These are phyloP conservation scores for Acanthurus leucopareius DNA, from an alignment of 2,797 vertebrate species.

Conservation along the genomic window DNA sequence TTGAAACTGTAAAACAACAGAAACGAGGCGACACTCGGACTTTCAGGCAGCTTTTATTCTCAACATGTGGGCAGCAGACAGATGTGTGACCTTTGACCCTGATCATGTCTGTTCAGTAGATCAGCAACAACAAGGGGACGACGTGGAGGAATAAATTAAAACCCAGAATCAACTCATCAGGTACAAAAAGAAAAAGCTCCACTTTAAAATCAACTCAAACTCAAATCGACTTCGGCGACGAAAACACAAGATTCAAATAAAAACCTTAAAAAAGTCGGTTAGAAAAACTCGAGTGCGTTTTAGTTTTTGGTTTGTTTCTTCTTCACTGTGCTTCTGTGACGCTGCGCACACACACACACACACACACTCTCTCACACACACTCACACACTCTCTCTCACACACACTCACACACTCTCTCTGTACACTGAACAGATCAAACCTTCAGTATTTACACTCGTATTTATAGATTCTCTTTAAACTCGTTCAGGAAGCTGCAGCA, in stretches of 20 bases:
- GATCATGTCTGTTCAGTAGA: slow-evolving; percentile 71
- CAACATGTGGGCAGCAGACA: slow-evolving; percentile 66
- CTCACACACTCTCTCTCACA: slow-evolving; percentile 26
- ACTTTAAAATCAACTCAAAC: slow-evolving; percentile 24
- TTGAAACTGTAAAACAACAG: background rate
- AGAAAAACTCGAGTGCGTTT: slow-evolving; percentile 72
- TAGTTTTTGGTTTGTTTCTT: slow-evolving; percentile 57
- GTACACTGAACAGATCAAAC: slow-evolving; percentile 47
- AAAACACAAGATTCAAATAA: slow-evolving; percentile 57
- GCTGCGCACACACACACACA: slow-evolving; percentile 6
- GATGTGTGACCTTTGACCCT: slow-evolving; percentile 60
- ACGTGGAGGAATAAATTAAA: slow-evolving; percentile 78
- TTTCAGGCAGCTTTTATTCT: slow-evolving; percentile 73
- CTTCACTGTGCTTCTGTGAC: slow-evolving; percentile 57
- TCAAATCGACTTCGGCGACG: slow-evolving; percentile 20
- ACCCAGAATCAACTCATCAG: slow-evolving; percentile 49
- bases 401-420: slow-evolving; percentile 36
- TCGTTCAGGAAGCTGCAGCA: background rate
- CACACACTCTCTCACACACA: slow-evolving; percentile 23
- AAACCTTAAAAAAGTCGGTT: slow-evolving; percentile 69
- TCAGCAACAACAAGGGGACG: slow-evolving; percentile 54
- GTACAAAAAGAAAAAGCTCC: slow-evolving; percentile 38
- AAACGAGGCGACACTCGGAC: background rate
- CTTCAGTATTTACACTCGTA: slow-evolving; percentile 68
- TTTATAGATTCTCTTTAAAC: slow-evolving; percentile 38